A percentile compares a stretch with the other conserved stretches of the same genome.
Conservation (phyloP, 2,113 vertebrate genomes). For the Muscicapa adusta region DNA sequence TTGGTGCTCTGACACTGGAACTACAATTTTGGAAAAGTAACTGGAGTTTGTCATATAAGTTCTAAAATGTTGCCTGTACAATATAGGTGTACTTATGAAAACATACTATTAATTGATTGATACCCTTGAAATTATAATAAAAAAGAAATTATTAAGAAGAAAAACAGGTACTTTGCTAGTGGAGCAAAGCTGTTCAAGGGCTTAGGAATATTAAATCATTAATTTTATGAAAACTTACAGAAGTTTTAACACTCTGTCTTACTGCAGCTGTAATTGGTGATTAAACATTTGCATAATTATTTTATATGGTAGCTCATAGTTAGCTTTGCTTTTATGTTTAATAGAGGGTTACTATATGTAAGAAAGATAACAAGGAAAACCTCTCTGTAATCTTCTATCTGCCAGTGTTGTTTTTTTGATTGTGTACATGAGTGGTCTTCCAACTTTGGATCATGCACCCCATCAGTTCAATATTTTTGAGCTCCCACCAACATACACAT, state of each 20-base stretch:
- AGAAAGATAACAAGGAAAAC: not conserved
- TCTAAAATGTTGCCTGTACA: not conserved
- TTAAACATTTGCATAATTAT: not conserved
- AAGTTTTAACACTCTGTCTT: not conserved
- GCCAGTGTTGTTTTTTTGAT: not conserved
- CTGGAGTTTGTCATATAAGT: not conserved
- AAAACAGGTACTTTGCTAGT: not conserved
- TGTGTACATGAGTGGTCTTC: not conserved
- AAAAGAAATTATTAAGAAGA: not conserved
- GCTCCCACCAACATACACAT: not conserved
- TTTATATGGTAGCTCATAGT: not conserved
- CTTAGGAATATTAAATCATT: not conserved
- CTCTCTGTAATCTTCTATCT: not conserved
- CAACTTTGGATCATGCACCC: fast-evolving
- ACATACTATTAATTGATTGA: not conserved
- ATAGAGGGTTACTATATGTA: not conserved
- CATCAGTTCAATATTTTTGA: not conserved
- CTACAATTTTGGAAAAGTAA: not conserved
- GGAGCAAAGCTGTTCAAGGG: not conserved
- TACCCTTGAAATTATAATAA: not conserved
- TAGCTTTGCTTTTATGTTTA: not conserved
- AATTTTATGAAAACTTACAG: not conserved
- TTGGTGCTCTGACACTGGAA: not conserved
- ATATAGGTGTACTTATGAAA: not conserved
- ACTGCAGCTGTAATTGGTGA: not conserved